Base-by-base conservation (phyloP, 2,113 vertebrate genomes). In the Tragelaphus buxtoni region DNA sequence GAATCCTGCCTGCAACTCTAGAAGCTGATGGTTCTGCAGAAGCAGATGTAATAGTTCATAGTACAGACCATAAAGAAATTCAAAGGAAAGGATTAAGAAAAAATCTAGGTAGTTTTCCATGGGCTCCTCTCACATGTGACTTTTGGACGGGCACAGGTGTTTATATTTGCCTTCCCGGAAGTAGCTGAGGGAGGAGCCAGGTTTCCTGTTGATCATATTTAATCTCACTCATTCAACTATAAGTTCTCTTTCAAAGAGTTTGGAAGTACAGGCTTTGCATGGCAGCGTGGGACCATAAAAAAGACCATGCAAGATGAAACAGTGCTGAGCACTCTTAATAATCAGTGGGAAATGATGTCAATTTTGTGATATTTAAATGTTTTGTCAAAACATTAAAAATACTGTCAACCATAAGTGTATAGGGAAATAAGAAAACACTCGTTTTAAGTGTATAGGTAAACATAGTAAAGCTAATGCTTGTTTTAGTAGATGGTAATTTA, bases 71-170 rank as follows among this genome's bases (percentile, higher is more conserved):
- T 49, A 65, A 88, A 94, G n/a, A 95, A 45, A 51, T 69, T 77
- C 94, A 82, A 55, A 55, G 69, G 88, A 92, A 89, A 94, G 35
- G 35, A 82, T 81, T 89, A 95, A 81, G 72, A 92, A 65, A 81
- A 39, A 94, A 45, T 13, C 28, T 80, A 92, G 87, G n/a, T 55
- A 88, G 47, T 86, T 92, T 96, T 91, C 42, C 80, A 47, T 90
- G 56, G 32, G 18, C 60, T 89, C 80, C 61, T 86, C 39, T 80
- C 49, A 53, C 88, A 76, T 35, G 74, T 87, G 72, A 81, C 63
- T 87, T 88, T 96, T 49, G 69, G 74, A 90, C 56, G 42, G 32
- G 12, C 55, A 55, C 14, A n/a, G 39, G 61, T 92, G n/a, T 90
- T 87, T 53, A 0, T 58, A 53, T 60, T 94, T 90, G 80, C 72